These are phyloP conservation scores for Eupithecia centaureata DNA, from an alignment of 2,888 invertebrate species.

Conservation along the genomic window DNA sequence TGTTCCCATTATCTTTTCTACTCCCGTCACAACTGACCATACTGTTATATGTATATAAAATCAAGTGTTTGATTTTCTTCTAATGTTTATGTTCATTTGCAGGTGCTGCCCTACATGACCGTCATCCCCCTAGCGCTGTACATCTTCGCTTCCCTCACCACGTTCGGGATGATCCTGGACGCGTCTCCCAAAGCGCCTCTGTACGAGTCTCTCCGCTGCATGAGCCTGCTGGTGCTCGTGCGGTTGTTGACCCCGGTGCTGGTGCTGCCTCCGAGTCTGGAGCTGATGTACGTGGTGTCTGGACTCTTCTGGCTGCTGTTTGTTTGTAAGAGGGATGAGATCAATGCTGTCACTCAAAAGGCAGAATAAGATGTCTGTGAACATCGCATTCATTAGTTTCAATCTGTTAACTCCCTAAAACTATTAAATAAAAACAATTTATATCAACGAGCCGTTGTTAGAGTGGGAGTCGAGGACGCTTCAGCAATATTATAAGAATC, in stretches of 20 bases:
- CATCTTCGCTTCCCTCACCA: slow-evolving; percentile 85
- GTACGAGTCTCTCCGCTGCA: slow-evolving; percentile 85
- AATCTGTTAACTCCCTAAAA: too few species aligned
- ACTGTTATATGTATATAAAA: too few species aligned
- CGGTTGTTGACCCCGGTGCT: slow-evolving; percentile 56
- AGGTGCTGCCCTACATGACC: slow-evolving; percentile 80
- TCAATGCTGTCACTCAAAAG: slow-evolving; percentile 57
- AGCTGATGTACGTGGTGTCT: slow-evolving; percentile 78
- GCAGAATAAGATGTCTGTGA: not conserved
- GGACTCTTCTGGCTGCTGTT: slow-evolving; percentile 82
- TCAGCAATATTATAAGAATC: too few species aligned
- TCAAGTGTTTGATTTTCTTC: not conserved
- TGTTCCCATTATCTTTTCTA: too few species aligned
- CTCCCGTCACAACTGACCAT: too few species aligned
- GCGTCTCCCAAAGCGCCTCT: slow-evolving; percentile 82
- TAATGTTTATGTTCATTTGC: slow-evolving; percentile 44
- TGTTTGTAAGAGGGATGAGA: slow-evolving; percentile 74
- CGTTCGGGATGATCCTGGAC: slow-evolving; percentile 87
- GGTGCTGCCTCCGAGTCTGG: slow-evolving; percentile 58
- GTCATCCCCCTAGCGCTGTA: slow-evolving; percentile 81
- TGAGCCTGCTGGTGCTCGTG: slow-evolving; percentile 67
- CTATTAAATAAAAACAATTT: too few species aligned
- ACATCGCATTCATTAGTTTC: too few species aligned
- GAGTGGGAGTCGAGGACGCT: too few species aligned
- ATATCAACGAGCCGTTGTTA: too few species aligned